These are phyloP conservation scores for Melanotaenia boesemani DNA, from an alignment of 2,797 vertebrate genomes.

Conservation along the genomic window DNA sequence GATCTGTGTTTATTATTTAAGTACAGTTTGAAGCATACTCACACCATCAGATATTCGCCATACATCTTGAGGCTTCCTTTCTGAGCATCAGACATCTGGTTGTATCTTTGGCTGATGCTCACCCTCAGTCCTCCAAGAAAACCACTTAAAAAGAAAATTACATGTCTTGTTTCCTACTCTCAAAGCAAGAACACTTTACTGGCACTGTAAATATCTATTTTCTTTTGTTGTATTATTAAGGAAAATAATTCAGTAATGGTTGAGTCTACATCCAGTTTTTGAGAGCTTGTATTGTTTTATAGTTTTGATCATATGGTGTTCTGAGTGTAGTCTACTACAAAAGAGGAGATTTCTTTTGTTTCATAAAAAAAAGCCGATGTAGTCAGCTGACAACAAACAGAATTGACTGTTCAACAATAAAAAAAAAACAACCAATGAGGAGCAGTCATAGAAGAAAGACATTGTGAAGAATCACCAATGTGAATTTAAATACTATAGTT, in stretches of 20 bases:
- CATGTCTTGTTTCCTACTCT: not conserved
- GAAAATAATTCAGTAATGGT: not conserved
- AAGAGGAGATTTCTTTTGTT: not conserved
- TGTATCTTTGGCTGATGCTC: slow-evolving; percentile 1
- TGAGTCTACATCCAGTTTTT: not conserved
- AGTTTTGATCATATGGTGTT: not conserved
- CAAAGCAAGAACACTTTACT: slow-evolving; percentile 12
- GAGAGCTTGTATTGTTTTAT: slow-evolving; percentile 5
- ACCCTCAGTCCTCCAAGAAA: not conserved
- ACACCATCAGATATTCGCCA: not conserved
- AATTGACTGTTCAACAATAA: not conserved
- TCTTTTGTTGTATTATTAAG: not conserved
- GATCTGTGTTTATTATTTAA: slow-evolving; percentile 30
- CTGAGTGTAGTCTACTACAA: not conserved
- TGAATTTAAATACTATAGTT: not conserved
- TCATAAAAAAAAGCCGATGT: not conserved
- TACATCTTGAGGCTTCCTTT: slow-evolving; percentile 3
- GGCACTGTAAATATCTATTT: slow-evolving; percentile 2
- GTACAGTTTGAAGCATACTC: slow-evolving; percentile 7
- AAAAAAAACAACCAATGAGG: not conserved
- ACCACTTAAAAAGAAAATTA: slow-evolving; percentile 10
- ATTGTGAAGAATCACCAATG: not conserved
- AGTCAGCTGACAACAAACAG: not conserved
- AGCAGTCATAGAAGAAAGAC: not conserved
- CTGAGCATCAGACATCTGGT: slow-evolving; percentile 11